These are phyloP conservation scores for Pyrrhopygopsis socrates DNA, from an alignment of 2,888 invertebrate genomes.

Conservation along the genomic window DNA sequence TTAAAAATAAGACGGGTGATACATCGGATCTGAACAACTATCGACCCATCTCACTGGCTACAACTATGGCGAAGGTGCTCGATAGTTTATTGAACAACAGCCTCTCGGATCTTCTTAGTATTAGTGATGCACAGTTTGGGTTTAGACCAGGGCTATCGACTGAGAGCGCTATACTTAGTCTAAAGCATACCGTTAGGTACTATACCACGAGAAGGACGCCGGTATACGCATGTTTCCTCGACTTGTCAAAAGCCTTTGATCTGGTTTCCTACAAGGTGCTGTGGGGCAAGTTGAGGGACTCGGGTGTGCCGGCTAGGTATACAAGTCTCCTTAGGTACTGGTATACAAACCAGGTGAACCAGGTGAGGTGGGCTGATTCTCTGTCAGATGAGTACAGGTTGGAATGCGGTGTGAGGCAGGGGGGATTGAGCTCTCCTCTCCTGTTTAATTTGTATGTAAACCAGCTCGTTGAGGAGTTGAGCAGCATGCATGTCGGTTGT, in stretches of 20 bases:
- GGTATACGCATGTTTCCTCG: conserved; percentile 55
- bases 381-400: conserved; percentile 60
- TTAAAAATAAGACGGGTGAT: conserved; percentile 43
- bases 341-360: conserved; percentile 64
- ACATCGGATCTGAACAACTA: conserved; percentile 18
- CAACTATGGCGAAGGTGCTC: not conserved
- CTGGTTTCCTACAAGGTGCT: conserved; percentile 43
- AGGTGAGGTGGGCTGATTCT: conserved; percentile 61
- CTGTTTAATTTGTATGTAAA: conserved; percentile 58
- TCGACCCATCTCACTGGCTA: conserved; percentile 25
- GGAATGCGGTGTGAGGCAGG: conserved; percentile 81
- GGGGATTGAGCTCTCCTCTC: conserved; percentile 27
- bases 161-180: conserved; percentile 49
- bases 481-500: conserved; percentile 69
- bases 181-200: conserved; percentile 65
- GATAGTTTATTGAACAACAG: conserved; percentile 14
- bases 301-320: conserved; percentile 19
- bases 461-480: conserved; percentile 71
- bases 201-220: conserved; percentile 40
- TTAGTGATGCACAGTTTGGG: conserved; percentile 47
- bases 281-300: conserved; percentile 44
- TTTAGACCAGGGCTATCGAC: conserved; percentile 52
- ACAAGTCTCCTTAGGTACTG: conserved; percentile 30
- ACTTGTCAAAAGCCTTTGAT: conserved; percentile 46
- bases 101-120: no score